Base-by-base conservation (phyloP, 2,888 invertebrate species). In the Eumacrocentrus americanus region DNA sequence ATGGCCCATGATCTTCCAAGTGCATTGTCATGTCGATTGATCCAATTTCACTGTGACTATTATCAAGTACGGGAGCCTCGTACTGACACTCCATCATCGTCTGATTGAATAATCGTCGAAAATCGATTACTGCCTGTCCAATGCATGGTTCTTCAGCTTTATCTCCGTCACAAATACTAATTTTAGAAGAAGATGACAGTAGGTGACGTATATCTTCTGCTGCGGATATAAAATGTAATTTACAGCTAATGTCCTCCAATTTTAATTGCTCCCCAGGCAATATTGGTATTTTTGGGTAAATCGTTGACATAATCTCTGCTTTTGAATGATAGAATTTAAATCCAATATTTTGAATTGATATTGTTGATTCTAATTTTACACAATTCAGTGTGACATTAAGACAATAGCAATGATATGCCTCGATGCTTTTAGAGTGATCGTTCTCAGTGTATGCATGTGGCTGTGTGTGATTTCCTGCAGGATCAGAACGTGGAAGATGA, bases 261-360 rank as follows among this genome's bases (percentile, higher is more conserved):
- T 66, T 63, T 11, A 76, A 22, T 63, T 65, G 73, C 60, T 76
- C 71, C 3, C 70, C 71, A 9, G 64, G 46, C 14, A 51, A 50
- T 5, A 70, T 51, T 20, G 60, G 58, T 23, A 73, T 65, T 58
- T 70, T 71, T 11, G 73, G 72, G 69, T 69, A 61, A 57, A 70
- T 40, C 3, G 70, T 69, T n/a, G 76, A 72, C 48, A 72, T 67
- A 3, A 76, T 64, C 60, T 80, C 75, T 23, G 74, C 72, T 63
- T 77, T 78, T 22, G 80, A 77, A 68, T 81, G 78, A 68, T 79
- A 76, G 67, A 81, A 79, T 61, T 80, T 71, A 62, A 80, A 77
- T 66, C 80, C 76, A 23, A 79, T 67, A 55, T 71, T 70, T 63
- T 70, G 56, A 25, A 70, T 63, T 25, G 66, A 60, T 40, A 69